Conservation (phyloP, 2,888 invertebrate species). For the Leucania comma region DNA sequence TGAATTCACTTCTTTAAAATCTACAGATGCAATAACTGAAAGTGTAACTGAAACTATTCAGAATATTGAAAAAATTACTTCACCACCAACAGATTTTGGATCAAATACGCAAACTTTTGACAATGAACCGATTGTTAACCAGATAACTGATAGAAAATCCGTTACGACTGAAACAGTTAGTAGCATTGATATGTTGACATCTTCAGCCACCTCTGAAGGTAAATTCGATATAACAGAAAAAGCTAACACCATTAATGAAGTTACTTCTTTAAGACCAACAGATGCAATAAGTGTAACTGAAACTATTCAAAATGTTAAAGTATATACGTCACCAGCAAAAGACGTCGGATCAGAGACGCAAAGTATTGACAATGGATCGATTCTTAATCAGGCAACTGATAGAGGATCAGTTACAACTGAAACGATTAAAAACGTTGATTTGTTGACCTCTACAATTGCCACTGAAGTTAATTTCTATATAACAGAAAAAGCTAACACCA, state of each 20-base stretch:
- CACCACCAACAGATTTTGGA: too few species aligned
- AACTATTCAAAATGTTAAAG: conserved; percentile 8
- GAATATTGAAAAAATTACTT: background rate
- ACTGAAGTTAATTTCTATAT: background rate
- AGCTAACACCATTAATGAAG: background rate
- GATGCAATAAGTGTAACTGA: conserved; percentile 3
- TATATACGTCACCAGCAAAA: background rate
- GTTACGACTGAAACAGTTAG: background rate
- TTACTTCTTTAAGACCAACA: background rate
- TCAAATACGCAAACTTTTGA: too few species aligned
- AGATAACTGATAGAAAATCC: background rate
- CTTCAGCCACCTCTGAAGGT: background rate
- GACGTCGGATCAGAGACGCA: background rate
- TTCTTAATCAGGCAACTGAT: conserved; percentile 4
- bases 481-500: conserved; percentile 13
- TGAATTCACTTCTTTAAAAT: background rate
- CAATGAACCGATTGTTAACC: too few species aligned
- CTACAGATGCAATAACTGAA: background rate
- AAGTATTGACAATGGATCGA: background rate
- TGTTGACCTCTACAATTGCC: background rate
- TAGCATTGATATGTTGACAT: background rate
- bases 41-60: conserved; percentile 6
- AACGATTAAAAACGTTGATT: background rate
- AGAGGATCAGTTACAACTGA: background rate
- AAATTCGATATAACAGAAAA: background rate